A percentile compares a stretch with the other conserved stretches of the same genome.
These are phyloP conservation scores for Megaceryle torquata DNA, from an alignment of 2,113 vertebrate genomes.

Conservation along the genomic window DNA sequence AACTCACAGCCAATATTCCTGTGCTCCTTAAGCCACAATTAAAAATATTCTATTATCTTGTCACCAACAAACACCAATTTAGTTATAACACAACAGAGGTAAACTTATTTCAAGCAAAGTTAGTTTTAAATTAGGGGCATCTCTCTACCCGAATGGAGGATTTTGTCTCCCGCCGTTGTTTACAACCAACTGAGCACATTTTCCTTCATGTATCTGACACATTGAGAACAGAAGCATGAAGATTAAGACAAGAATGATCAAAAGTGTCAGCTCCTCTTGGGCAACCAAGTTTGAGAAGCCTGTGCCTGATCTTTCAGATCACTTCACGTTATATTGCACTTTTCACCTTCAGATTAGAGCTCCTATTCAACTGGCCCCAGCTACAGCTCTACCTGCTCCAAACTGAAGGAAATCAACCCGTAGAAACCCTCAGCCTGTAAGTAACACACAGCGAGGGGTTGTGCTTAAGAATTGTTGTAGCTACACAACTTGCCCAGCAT, in stretches of 20 bases:
- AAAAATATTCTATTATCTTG: background rate
- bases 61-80: accelerated
- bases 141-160: background rate
- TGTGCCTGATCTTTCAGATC: background rate
- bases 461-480: background rate
- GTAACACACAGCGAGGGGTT: background rate
- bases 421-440: background rate
- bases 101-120: background rate
- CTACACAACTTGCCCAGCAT: background rate
- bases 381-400: background rate
- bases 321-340: background rate
- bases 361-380: background rate
- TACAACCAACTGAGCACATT: background rate
- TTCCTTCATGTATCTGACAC: background rate
- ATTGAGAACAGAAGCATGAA: background rate
- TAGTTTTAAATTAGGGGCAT: background rate
- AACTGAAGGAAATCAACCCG: background rate
- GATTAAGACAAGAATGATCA: slow-evolving; percentile 16
- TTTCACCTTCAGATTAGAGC: background rate
- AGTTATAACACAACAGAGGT: background rate
- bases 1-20: background rate
- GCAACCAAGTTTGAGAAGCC: background rate
- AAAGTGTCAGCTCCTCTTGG: background rate
- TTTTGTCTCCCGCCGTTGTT: background rate
- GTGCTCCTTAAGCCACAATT: background rate